A percentile compares a stretch with the other conserved stretches of the same genome.
phyloP scores from a whole-genome alignment of 2,888 invertebrate species.

The Phasia obesa region DNA sequence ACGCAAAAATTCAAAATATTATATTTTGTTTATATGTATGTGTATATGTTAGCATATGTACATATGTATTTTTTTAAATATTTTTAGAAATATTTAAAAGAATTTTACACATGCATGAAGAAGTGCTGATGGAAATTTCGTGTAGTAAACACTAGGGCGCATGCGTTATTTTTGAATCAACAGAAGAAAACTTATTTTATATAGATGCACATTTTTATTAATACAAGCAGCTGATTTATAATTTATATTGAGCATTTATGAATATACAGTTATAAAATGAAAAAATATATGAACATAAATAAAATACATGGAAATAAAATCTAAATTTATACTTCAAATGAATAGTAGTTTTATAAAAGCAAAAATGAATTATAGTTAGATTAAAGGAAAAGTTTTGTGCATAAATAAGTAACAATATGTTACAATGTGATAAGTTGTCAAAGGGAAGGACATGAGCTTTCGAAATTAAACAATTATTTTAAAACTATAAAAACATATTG shows the following conservation, averaged over 20 bases:
- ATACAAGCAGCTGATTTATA: constrained; percentile 61
- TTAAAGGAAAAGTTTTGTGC: no score
- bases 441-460: no score
- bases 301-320: not conserved
- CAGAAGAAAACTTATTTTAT: constrained; percentile 30
- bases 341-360: no score
- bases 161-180: constrained; percentile 56
- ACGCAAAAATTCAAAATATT: not conserved
- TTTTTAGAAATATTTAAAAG: constrained; percentile 48
- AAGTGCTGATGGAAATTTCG: constrained; percentile 48
- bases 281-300: not conserved
- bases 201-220: constrained; percentile 51
- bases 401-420: no score
- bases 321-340: no score
- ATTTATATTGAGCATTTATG: constrained; percentile 21
- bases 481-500: no score
- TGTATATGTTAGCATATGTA: not conserved
- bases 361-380: no score
- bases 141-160: constrained; percentile 49
- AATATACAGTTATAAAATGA: not conserved
- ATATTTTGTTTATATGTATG: not conserved
- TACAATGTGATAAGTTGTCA: no score
- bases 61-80: constrained; percentile 27
- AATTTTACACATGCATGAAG: constrained; percentile 48
- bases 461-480: no score